Evolutionary conservation across 2,797 vertebrate species (phyloP), one percentile per base, ranked within the genome.

Genomic region (Syngnathus rostellatus): DNA sequence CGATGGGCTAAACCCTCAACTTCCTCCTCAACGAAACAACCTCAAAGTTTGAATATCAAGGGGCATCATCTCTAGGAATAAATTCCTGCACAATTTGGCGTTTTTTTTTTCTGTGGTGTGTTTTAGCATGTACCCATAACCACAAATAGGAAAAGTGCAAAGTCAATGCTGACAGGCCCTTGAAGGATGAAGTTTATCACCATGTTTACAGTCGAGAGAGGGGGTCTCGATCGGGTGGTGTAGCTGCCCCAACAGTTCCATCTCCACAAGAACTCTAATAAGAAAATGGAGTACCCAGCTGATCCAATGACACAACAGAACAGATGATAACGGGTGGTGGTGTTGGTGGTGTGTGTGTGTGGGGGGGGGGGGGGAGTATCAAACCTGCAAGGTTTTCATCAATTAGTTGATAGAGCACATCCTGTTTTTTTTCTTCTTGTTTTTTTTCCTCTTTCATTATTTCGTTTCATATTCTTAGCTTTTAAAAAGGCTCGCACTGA

Each of bases 401-500:
- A 91, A 86, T 90, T 89, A 87, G 85, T 90, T 77, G 81, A 92
- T 79, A 92, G 92, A 92, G 91, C 92, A 91, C 92, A 95, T 95
- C 93, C 89, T 89, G 75, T 84, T 82, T 73, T 85, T 89, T 86
- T 81, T 75, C 23, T 73, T 76, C 67, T 65, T 70, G 8, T 5
- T 51, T 63, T 79, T 82, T 79, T 70, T 84, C 77, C 84, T 83
- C 72, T 85, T 83, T 85, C 73, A 86, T 78, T 75, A 87, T 87
- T 90, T 86, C 71, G 81, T 85, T 83, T 86, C 81, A 85, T 86
- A 84, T 83, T 86, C 85, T 87, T 88, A 87, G 86, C 80, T 90
- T 86, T 45, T 85, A 85, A 89, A 89, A 89, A 77, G 80, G 79
- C 87, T 82, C 67, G 71, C 80, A 79, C 80, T 80, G 78, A 51